These are phyloP conservation scores for Caretta caretta DNA, from an alignment of 2,113 vertebrate species.

Conservation along the genomic window DNA sequence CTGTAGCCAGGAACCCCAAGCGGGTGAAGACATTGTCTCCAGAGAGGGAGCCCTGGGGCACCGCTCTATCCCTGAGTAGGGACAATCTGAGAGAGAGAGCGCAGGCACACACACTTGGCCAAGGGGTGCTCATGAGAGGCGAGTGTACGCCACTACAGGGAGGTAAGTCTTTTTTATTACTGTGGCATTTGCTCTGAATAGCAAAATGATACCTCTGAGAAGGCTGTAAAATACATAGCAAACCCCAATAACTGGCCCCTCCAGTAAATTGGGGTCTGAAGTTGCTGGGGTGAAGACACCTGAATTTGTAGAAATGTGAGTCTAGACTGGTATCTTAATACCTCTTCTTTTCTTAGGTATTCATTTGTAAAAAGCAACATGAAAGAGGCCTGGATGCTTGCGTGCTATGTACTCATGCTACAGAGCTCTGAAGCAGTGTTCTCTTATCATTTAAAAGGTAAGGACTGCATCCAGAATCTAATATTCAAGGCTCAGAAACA, in stretches of 20 bases:
- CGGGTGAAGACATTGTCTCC: no score
- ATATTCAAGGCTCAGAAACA: no score
- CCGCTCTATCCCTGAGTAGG: no score
- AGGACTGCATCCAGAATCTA: not conserved
- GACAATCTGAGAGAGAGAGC: no score
- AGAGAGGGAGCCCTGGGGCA: no score
- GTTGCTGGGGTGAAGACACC: not conserved
- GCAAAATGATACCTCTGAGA: not conserved
- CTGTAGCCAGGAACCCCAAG: no score
- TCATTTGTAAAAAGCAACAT: not conserved
- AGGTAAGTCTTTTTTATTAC: not conserved
- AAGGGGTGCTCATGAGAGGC: no score
- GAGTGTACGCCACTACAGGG: no score
- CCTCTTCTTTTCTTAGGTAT: not conserved
- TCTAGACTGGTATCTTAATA: not conserved
- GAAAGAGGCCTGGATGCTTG: not conserved
- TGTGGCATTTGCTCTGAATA: not conserved
- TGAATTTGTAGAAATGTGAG: not conserved
- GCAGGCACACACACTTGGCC: no score
- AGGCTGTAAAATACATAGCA: not conserved
- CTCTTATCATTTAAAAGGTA: not conserved
- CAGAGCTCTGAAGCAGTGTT: not conserved
- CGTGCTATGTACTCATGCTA: not conserved
- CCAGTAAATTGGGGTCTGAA: not conserved
- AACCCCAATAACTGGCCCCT: not conserved